Percentiles rank a stretch among this genome's conserved stretches.
phyloP scores from a whole-genome alignment of 2,888 invertebrate species.

The Odontocolon sp. region DNA sequence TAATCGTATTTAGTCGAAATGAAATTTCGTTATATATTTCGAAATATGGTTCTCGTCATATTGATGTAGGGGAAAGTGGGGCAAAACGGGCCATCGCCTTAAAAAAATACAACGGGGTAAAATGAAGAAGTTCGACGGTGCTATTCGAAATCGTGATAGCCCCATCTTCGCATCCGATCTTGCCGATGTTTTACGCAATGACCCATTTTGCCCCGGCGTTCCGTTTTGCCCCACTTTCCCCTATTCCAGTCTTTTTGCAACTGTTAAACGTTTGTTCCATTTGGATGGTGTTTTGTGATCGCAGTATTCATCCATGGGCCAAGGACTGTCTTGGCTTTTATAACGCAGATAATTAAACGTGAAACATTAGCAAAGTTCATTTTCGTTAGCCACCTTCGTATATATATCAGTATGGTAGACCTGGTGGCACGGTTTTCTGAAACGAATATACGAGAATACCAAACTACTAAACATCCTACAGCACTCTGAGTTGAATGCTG shows the following conservation, averaged over 20 bases:
- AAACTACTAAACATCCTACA: constrained; percentile 35
- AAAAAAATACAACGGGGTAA: too few relatives aligned
- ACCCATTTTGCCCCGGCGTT: too few relatives aligned
- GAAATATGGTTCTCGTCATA: too few relatives aligned
- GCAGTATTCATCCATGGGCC: background rate
- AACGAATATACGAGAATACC: constrained; percentile 17
- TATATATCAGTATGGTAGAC: background rate
- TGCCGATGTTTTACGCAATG: too few relatives aligned
- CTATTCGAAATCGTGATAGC: too few relatives aligned
- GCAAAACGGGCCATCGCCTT: too few relatives aligned
- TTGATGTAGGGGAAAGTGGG: too few relatives aligned
- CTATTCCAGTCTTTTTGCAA: background rate
- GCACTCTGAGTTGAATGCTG: constrained; percentile 14
- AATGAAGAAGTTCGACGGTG: too few relatives aligned
- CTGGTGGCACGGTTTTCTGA: background rate
- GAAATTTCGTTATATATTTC: too few relatives aligned
- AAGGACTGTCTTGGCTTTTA: background rate
- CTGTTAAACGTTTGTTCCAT: background rate
- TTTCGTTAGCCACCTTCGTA: background rate
- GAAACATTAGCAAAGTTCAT: constrained; percentile 37
- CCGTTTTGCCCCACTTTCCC: background rate
- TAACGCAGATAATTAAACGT: constrained; percentile 20
- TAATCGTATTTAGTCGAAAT: too few relatives aligned
- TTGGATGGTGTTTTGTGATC: constrained; percentile 5
- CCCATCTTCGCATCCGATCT: too few relatives aligned